Percentiles rank a stretch among this genome's conserved stretches.
phyloP scores from a whole-genome alignment of 2,797 vertebrate species.

The Scolopax rusticola region DNA sequence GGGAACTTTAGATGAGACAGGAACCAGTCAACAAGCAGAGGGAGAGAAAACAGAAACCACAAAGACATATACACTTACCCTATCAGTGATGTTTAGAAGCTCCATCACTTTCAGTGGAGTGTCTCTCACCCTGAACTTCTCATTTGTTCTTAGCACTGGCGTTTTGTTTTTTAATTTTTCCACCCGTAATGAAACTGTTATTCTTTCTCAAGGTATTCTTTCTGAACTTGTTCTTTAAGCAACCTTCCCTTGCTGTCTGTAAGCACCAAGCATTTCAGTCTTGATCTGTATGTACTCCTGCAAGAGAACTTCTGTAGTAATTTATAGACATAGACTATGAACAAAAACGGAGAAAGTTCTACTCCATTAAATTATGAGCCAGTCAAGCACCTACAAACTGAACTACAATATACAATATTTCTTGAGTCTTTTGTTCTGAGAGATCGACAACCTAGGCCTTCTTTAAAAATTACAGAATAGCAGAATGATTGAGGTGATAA shows the following conservation, averaged over 20 bases:
- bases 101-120: neutral
- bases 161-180: neutral
- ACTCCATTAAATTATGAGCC: neutral
- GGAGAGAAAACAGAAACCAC: neutral
- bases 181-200: neutral
- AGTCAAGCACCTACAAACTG: neutral
- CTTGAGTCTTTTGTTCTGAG: neutral
- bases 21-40: neutral
- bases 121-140: neutral
- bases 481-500: neutral
- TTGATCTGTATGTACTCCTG: neutral
- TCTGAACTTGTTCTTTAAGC: neutral
- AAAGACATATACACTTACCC: neutral
- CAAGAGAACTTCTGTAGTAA: neutral
- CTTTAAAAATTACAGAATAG: neutral
- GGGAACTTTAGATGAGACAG: neutral
- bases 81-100: neutral
- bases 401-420: neutral
- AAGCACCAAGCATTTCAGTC: neutral
- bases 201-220: neutral
- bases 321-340: neutral
- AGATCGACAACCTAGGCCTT: accelerated
- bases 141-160: neutral
- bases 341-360: neutral
- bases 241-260: neutral